Evolutionary conservation across 1,140 invertebrate genomes (phyloP), one percentile per base, ranked within the genome.

Genomic region (Heliothis subflexa): DNA sequence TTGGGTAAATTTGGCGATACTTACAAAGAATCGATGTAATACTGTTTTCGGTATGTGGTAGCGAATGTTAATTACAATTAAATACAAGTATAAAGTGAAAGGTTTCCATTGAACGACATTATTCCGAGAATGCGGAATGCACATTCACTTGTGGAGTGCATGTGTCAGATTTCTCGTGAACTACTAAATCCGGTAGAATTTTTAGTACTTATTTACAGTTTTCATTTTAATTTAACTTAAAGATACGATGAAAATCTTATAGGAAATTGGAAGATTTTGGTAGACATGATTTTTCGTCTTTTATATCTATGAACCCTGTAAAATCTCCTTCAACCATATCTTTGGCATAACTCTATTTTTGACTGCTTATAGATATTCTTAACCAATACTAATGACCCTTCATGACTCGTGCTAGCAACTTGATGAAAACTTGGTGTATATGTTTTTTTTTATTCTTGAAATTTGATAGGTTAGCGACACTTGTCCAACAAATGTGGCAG

Each of bases 121-220:
- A 76, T 40, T 76, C 74, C 25, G 49, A 66, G 59, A 75, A 62
- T 66, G 74, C 49, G 74, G 59, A 76, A 73, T 73, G 70, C 70
- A 57, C 70, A 73, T 73, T 73, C 70, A 57, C 70, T 73, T 45
- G 55, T 9, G 47, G 50, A 25, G 13, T 50, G 66, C 64, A 68
- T 70, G 47, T 50, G 66, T 70, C 66, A 70, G 66, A 50, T 70
- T 70, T 70, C 66, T 70, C 66, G 66, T 25, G 47, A 50, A 50
- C 45, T 70, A 62, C 61, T 16, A 40, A 70, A 52, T 70, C 66
- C 66, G 66, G 66, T 47, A 70, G 47, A 70, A 47, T 47, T 66
- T 66, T 59, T 28, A 11, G 21, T 59, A 13, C 18, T 16, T 14
- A 16, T 61, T 68, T 52, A 14, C 28, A 28, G 13, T 68, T 64